Evolutionary conservation across 92 coral and sea anemone species (phyloP).

Genomic region (Siderastrea radians): DNA sequence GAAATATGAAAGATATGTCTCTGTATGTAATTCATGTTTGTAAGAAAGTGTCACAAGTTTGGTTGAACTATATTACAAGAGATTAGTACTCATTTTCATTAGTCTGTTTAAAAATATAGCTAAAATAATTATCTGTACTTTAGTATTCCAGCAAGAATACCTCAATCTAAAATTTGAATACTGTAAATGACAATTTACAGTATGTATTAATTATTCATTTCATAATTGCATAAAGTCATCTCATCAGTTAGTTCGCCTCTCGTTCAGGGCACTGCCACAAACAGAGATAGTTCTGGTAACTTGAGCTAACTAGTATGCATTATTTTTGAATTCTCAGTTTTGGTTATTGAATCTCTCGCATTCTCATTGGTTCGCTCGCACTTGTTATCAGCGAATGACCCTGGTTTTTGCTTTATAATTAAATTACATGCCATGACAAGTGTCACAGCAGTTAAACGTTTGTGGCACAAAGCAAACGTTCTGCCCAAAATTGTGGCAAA

Average conservation of each 20-base stretch:
- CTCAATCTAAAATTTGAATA: not conserved
- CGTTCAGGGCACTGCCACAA: conserved; percentile 13
- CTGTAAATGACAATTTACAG: conserved; percentile 19
- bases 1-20: conserved; percentile 19
- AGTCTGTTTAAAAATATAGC: conserved; percentile 41
- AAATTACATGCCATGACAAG: too few species aligned
- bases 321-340: too few species aligned
- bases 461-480: too few species aligned
- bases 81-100: conserved; percentile 3
- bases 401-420: too few species aligned
- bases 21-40: conserved; percentile 12
- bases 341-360: too few species aligned
- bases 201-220: not conserved
- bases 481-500: too few species aligned
- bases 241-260: not conserved
- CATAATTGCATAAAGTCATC: not conserved
- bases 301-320: not conserved
- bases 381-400: too few species aligned
- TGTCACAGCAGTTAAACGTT: too few species aligned
- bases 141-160: conserved; percentile 11
- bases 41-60: conserved; percentile 17
- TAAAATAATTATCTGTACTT: conserved; percentile 53
- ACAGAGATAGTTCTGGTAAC: not conserved
- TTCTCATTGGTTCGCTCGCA: too few species aligned
- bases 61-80: conserved; percentile 22